These are phyloP conservation scores for Nestor notabilis DNA, from an alignment of 2,113 vertebrate species.

Conservation along the genomic window DNA sequence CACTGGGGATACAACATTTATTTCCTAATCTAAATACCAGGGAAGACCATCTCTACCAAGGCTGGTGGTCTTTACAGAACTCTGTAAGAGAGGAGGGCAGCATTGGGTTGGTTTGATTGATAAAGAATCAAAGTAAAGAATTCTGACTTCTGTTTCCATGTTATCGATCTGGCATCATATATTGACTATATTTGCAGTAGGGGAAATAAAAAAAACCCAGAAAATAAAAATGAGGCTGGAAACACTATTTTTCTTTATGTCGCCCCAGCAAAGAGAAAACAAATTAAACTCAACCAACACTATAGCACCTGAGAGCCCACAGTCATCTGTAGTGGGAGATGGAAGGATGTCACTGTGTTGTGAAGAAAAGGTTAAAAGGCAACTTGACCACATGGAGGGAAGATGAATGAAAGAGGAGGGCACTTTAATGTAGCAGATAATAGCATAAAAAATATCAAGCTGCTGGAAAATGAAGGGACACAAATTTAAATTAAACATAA, in stretches of 20 bases:
- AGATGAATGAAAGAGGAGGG: background rate
- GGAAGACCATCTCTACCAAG: background rate
- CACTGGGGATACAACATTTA: background rate
- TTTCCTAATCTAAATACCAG: background rate
- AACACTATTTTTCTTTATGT: background rate
- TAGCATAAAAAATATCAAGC: background rate
- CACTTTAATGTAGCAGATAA: background rate
- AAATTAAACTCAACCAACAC: background rate
- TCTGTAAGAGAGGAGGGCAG: background rate
- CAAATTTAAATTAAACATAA: slow-evolving; percentile 14
- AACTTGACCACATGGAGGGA: background rate
- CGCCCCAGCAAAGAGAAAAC: background rate
- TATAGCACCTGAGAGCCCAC: background rate
- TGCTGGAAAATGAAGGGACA: background rate
- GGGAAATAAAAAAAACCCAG: background rate
- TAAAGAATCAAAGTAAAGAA: too few relatives aligned
- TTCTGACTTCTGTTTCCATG: background rate
- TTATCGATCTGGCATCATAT: background rate
- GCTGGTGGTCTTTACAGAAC: background rate
- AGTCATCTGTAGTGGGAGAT: background rate
- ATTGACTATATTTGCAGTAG: background rate
- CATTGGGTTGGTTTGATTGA: background rate
- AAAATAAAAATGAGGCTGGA: background rate
- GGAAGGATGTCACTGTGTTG: background rate
- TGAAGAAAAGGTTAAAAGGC: background rate